Evolutionary conservation across 2,113 vertebrate species (phyloP).

Genomic region (Cinclus cinclus): DNA sequence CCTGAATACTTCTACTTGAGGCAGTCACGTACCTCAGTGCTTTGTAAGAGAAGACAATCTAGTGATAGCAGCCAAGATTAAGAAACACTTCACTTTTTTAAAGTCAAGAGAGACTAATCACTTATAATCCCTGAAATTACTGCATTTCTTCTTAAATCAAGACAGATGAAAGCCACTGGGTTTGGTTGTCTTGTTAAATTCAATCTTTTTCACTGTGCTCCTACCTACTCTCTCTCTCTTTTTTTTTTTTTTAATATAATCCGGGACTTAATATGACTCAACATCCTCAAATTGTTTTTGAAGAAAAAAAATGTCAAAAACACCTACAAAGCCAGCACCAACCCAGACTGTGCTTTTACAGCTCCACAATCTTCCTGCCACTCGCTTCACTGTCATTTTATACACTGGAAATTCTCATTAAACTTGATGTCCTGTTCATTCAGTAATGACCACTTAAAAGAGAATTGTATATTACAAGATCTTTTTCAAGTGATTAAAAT

Average conservation of each 20-base stretch:
- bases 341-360: neutral
- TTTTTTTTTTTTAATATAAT: neutral
- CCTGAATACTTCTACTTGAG: neutral
- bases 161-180: neutral
- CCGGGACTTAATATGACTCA: slow-evolving; percentile 48
- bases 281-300: slow-evolving; percentile 55
- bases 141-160: neutral
- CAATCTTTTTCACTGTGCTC: neutral
- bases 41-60: neutral
- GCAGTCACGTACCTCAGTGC: neutral
- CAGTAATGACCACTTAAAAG: slow-evolving; percentile 25
- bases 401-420: neutral
- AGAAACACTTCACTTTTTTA: neutral
- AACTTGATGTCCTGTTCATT: neutral
- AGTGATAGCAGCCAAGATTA: neutral
- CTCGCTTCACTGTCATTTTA: neutral
- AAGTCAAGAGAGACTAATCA: neutral
- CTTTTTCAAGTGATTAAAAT: slow-evolving; percentile 8
- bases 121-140: neutral
- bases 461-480: neutral
- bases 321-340: slow-evolving; percentile 3
- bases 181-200: neutral
- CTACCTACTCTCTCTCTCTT: neutral
- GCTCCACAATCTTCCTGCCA: neutral
- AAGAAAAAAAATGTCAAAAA: slow-evolving; percentile 7